Evolutionary conservation across 2,797 vertebrate genomes (phyloP).

Genomic region (Gallinago nigripennis): DNA sequence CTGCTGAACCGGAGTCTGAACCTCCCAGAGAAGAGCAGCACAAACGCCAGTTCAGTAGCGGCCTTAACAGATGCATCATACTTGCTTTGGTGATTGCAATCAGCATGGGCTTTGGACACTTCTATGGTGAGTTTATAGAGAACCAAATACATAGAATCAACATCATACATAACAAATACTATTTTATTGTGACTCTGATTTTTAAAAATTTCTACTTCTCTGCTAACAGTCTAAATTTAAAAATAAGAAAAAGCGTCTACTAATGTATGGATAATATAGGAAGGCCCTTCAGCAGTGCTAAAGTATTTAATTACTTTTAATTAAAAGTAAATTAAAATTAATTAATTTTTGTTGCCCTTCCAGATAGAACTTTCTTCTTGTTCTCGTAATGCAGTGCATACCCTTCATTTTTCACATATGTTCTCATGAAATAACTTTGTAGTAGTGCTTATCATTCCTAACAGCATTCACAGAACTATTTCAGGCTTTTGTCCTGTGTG

Average conservation of each 20-base stretch:
- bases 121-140: conserved; percentile 82
- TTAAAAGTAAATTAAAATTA: background rate
- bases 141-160: fast-evolving
- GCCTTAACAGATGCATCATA: conserved; percentile 87
- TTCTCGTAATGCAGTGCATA: background rate
- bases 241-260: background rate
- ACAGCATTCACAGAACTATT: background rate
- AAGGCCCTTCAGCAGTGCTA: background rate
- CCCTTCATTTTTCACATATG: background rate
- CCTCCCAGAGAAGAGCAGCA: conserved; percentile 3
- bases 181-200: fast-evolving
- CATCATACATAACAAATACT: fast-evolving
- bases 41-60: conserved; percentile 57
- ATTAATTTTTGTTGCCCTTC: background rate
- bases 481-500: background rate
- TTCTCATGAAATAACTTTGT: background rate
- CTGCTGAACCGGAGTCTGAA: background rate
- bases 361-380: background rate
- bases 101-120: conserved; percentile 92
- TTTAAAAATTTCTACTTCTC: background rate
- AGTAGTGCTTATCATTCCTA: background rate
- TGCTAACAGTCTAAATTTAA: background rate
- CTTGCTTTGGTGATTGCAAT: conserved; percentile 87
- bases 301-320: background rate
- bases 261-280: background rate